These are phyloP conservation scores for Pogonocichla stellata DNA, from an alignment of 2,113 vertebrate species.

Conservation along the genomic window DNA sequence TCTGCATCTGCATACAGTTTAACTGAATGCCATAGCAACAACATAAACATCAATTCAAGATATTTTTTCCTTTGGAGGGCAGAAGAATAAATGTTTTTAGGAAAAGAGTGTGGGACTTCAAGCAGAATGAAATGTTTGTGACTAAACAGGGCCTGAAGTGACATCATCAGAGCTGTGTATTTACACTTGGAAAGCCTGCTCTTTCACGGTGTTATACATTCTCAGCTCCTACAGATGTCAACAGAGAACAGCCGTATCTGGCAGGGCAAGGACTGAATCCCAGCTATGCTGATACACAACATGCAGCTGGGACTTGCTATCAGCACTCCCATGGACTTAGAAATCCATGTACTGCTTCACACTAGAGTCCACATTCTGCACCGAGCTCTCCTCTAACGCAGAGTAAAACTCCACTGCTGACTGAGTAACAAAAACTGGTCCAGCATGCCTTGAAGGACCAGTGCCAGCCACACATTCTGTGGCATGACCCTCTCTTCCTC, in stretches of 20 bases:
- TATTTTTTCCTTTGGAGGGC: slow-evolving; percentile 25
- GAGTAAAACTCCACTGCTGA: not conserved
- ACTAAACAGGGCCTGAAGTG: slow-evolving; percentile 20
- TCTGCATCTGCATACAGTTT: slow-evolving; percentile 71
- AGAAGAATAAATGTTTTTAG: slow-evolving; percentile 50
- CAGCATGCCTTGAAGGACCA: not conserved
- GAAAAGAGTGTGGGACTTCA: slow-evolving; percentile 33
- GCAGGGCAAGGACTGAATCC: not conserved
- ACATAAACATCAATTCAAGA: slow-evolving; percentile 62
- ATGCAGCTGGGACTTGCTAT: fast-evolving
- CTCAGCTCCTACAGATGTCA: slow-evolving; percentile 6
- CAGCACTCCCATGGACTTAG: not conserved
- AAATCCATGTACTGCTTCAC: not conserved
- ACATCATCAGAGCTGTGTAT: not conserved
- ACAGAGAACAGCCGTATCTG: not conserved
- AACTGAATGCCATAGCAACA: slow-evolving; percentile 73
- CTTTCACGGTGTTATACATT: not conserved
- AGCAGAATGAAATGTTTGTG: slow-evolving; percentile 50
- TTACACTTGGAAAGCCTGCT: not conserved
- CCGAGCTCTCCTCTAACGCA: fast-evolving
- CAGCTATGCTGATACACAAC: not conserved
- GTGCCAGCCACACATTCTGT: not conserved
- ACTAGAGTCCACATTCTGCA: fast-evolving
- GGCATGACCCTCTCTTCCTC: not conserved
- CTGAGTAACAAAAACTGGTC: not conserved